Evolutionary conservation across 2,113 vertebrate species (phyloP), one percentile per base, ranked within the genome.

Genomic region (Myocastor coypus): DNA sequence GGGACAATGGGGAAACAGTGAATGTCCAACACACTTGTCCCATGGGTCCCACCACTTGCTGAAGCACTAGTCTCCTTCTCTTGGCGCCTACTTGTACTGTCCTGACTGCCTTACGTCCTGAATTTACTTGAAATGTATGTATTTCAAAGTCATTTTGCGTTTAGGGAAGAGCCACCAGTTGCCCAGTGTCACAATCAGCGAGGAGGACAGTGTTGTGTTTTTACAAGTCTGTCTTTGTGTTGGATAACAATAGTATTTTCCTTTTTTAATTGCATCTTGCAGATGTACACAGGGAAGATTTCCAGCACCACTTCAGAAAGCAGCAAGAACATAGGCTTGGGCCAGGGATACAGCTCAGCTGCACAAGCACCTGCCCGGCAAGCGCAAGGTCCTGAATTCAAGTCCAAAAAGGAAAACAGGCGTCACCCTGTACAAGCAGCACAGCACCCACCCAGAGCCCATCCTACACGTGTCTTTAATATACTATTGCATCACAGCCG

Each of bases 401-500:
- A 63, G 22, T 8, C 61, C 61, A 6, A 26, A 8, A 26, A 24
- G 22, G 8, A 63, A 63, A 26, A 77, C 17, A 46, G 73, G 24
- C 11, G 24, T 16, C 34, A 4, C 66, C 14, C 32, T 7, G 5
- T 19, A 3, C 66, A n/a, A n/a, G 46, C 46, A 77, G 6, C 75
- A 78, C 14, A 28, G 37, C 55, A 5, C 3, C 11, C 34, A 22
- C 9, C n/a, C 22, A 14, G 7, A 59, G 83, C 14, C 4, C 37
- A 73, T 80, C 19, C 19, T 63, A 1, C 20, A 20, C 7, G 40
- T 37, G 6, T 57, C 4, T 32, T 32, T 40, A 92, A 28, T 83
- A 69, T 42, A 0, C 5, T 34, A 5, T n/a, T n/a, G n/a, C n/a
- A n/a, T 28, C 13, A 57, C 0, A 0, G 46, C 46, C 46, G 46